phyloP scores from a whole-genome alignment of 2,113 vertebrate species.

The Crotalus horridus region DNA sequence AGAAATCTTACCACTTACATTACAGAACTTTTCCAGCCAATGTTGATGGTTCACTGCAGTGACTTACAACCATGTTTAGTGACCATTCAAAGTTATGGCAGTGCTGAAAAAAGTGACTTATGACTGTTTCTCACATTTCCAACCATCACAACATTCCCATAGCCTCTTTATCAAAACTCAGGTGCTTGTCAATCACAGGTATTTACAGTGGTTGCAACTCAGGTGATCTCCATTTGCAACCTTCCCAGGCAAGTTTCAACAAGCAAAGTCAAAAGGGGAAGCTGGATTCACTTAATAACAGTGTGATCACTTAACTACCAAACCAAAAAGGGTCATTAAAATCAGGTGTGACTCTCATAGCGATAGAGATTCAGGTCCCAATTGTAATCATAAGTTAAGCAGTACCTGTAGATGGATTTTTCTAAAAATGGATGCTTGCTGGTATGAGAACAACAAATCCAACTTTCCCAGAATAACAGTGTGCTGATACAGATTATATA shows the following conservation, averaged over 20 bases:
- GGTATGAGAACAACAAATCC: not conserved
- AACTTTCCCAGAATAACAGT: not conserved
- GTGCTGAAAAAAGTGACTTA: not conserved
- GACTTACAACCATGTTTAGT: not conserved
- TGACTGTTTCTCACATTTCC: not conserved
- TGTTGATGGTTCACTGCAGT: not conserved
- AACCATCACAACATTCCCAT: not conserved
- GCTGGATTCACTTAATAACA: not conserved
- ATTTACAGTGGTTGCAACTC: not conserved
- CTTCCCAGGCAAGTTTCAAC: not conserved
- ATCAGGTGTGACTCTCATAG: not conserved
- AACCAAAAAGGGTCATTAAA: not conserved
- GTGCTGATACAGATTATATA: not conserved
- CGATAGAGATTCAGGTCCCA: not conserved
- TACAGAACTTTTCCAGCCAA: not conserved
- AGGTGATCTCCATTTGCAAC: not conserved
- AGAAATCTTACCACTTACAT: not conserved
- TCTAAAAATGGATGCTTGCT: not conserved
- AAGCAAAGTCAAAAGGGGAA: not conserved
- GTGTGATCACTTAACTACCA: not conserved
- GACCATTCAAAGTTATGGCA: not conserved
- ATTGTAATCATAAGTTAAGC: not conserved
- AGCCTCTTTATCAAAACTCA: not conserved
- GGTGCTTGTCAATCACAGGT: not conserved
- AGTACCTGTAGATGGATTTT: not conserved